Conservation (phyloP, 2,888 invertebrate species). For the Acrobasis repandana region DNA sequence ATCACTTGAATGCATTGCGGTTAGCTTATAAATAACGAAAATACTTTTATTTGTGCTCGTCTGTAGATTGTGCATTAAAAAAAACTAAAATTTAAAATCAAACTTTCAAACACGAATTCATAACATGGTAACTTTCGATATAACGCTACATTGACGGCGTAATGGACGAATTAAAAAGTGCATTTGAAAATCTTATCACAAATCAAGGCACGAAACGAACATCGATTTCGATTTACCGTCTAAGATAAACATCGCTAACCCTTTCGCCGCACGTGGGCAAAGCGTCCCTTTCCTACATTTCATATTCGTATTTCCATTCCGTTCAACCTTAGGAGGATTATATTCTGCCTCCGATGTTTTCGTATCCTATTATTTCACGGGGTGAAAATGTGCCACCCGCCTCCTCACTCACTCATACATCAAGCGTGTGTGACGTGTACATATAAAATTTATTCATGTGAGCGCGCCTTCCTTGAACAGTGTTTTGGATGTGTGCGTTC, state of each 20-base stretch:
- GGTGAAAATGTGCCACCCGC: constrained; percentile 81
- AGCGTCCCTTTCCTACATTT: constrained; percentile 77
- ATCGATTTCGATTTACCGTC: constrained; percentile 68
- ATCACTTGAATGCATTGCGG: too few relatives aligned
- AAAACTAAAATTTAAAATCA: background rate
- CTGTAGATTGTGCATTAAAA: too few relatives aligned
- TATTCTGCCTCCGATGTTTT: constrained; percentile 82
- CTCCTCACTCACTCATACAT: constrained; percentile 65
- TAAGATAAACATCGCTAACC: constrained; percentile 75
- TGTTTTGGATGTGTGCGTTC: constrained; percentile 55
- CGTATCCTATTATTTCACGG: constrained; percentile 82
- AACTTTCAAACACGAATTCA: background rate
- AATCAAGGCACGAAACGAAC: constrained; percentile 50
- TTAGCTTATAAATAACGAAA: too few relatives aligned
- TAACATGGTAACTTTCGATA: constrained; percentile 13
- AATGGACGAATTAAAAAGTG: constrained; percentile 15
- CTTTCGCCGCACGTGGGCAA: constrained; percentile 68
- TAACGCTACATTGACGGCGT: constrained; percentile 15
- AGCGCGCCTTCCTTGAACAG: constrained; percentile 47
- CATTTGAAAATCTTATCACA: constrained; percentile 26
- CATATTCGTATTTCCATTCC: constrained; percentile 80
- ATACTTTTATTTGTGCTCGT: too few relatives aligned
- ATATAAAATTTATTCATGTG: constrained; percentile 47
- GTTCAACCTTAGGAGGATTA: constrained; percentile 81
- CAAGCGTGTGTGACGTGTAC: constrained; percentile 53